Percentiles rank a stretch among this genome's conserved stretches.
These are phyloP conservation scores for Pachypanchax playfairii DNA, from an alignment of 2,113 vertebrate genomes.

Conservation along the genomic window DNA sequence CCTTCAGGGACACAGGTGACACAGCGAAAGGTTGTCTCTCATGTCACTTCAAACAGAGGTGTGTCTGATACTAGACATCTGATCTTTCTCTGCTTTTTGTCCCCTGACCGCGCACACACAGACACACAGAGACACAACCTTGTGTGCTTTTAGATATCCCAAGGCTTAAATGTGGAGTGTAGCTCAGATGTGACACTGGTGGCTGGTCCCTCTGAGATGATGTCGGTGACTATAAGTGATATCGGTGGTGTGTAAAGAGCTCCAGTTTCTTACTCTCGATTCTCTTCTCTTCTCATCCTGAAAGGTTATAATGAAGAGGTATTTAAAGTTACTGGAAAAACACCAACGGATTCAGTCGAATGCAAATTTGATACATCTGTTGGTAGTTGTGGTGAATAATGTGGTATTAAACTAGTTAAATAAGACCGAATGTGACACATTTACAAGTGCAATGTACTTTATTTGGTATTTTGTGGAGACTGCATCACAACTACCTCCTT, in stretches of 20 bases:
- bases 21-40: constrained; percentile 51
- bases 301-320: background rate
- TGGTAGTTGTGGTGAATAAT: background rate
- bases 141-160: constrained; percentile 53
- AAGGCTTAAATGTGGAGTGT: constrained; percentile 51
- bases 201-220: constrained; percentile 62
- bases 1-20: constrained; percentile 69
- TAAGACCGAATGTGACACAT: background rate
- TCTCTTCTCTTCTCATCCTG: background rate
- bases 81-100: constrained; percentile 45
- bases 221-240: constrained; percentile 59
- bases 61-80: constrained; percentile 73
- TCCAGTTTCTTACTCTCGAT: constrained; percentile 11
- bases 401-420: background rate
- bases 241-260: constrained; percentile 36
- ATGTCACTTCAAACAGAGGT: constrained; percentile 62
- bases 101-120: constrained; percentile 27
- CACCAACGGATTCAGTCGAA: background rate
- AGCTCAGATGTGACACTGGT: constrained; percentile 56
- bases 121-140: constrained; percentile 28
- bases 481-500: constrained; percentile 2
- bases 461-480: background rate
- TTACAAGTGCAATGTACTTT: background rate
- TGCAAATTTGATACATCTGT: background rate
- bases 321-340: background rate